Percentiles rank a stretch among this genome's conserved stretches.
Evolutionary conservation across 1,140 invertebrate genomes (phyloP).

Genomic region (Drosophila miranda): DNA sequence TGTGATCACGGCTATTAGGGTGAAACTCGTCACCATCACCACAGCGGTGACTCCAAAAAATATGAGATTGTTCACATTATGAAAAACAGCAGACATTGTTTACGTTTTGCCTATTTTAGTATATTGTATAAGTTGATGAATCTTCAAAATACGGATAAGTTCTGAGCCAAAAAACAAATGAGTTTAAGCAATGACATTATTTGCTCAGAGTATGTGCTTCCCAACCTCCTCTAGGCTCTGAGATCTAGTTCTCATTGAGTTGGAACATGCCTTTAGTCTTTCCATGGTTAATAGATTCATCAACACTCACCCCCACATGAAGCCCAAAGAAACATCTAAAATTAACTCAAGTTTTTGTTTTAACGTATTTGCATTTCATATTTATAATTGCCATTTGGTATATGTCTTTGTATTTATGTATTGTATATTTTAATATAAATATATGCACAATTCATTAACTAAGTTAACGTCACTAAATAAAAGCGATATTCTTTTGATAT

Average conservation of each 20-base stretch:
- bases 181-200: too few relatives aligned
- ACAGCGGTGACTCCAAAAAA: background rate
- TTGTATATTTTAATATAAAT: constrained; percentile 44
- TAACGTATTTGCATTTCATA: constrained; percentile 49
- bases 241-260: too few relatives aligned
- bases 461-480: constrained; percentile 53
- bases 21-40: constrained; percentile 10
- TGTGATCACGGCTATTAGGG: background rate
- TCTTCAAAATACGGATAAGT: too few relatives aligned
- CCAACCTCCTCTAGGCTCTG: too few relatives aligned
- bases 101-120: background rate
- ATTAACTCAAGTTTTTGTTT: constrained; percentile 3
- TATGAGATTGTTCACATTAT: background rate
- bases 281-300: too few relatives aligned
- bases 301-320: background rate
- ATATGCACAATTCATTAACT: constrained; percentile 63
- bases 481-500: constrained; percentile 28
- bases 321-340: background rate
- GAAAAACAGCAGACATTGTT: background rate
- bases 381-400: constrained; percentile 40
- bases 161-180: too few relatives aligned
- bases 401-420: constrained; percentile 17
- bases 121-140: too few relatives aligned
- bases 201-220: too few relatives aligned
- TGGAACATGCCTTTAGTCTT: too few relatives aligned